Conservation (phyloP, 1,140 invertebrate genomes). For the Apolygus lucorum region DNA sequence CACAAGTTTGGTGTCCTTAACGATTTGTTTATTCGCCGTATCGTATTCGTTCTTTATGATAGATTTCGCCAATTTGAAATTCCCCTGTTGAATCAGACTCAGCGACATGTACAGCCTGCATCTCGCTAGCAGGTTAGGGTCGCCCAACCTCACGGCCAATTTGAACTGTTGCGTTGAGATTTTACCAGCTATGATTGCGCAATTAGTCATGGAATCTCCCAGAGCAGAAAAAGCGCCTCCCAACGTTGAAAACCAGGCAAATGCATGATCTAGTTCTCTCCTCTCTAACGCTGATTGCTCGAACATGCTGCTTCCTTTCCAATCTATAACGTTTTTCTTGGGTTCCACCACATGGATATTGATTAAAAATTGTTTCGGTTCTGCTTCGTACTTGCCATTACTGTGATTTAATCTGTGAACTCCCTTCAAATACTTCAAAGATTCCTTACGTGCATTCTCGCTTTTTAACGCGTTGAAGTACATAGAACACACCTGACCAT, state of each 20-base stretch:
- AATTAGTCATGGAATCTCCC: slow-evolving; percentile 71
- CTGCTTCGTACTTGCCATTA: too few species aligned
- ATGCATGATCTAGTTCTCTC: slow-evolving; percentile 69
- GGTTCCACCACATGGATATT: neutral
- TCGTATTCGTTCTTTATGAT: slow-evolving; percentile 57
- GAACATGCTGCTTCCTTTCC: slow-evolving; percentile 25
- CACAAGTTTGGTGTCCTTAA: slow-evolving; percentile 49
- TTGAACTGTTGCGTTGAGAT: slow-evolving; percentile 75
- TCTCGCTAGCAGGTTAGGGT: slow-evolving; percentile 64
- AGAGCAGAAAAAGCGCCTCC: slow-evolving; percentile 89
- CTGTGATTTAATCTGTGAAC: neutral
- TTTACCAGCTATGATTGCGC: slow-evolving; percentile 73
- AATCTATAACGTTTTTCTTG: slow-evolving; percentile 14
- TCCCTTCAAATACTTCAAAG: neutral
- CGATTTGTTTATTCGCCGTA: slow-evolving; percentile 44
- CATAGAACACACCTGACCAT: neutral
- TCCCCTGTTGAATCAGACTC: slow-evolving; percentile 72
- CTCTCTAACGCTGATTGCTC: slow-evolving; percentile 43
- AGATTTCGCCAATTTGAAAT: slow-evolving; percentile 51
- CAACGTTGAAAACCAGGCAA: slow-evolving; percentile 92
- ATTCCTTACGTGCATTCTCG: neutral
- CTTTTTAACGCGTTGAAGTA: neutral
- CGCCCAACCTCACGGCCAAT: slow-evolving; percentile 66
- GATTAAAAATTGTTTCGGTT: slow-evolving; percentile 2
- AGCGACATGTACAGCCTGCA: slow-evolving; percentile 80